Percentiles rank a stretch among this genome's conserved stretches.
Evolutionary conservation across 2,797 vertebrate species (phyloP).

Genomic region (Anabas testudineus): DNA sequence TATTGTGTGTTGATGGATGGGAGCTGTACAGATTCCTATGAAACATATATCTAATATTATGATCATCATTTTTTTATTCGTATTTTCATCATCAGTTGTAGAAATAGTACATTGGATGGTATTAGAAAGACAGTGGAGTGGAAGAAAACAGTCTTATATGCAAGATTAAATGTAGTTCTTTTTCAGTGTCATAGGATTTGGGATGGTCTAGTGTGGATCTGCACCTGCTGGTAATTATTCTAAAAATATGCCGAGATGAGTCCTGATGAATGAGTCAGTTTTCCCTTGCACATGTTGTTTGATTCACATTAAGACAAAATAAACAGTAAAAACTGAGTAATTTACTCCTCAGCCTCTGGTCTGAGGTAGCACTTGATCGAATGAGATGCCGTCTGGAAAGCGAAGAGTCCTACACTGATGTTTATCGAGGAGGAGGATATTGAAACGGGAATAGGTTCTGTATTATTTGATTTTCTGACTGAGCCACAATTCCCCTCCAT

Average conservation of each 20-base stretch:
- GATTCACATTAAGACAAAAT: conserved; percentile 47
- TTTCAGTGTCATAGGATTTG: not conserved
- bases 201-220: not conserved
- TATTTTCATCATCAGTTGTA: not conserved
- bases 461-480: conserved; percentile 71
- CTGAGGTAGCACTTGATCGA: conserved; percentile 59
- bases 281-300: conserved; percentile 23
- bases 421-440: conserved; percentile 68
- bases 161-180: conserved; percentile 6
- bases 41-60: conserved; percentile 20
- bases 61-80: not conserved
- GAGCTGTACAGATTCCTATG: conserved; percentile 16
- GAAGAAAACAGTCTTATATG: not conserved
- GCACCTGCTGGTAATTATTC: not conserved
- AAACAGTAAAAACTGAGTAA: conserved; percentile 40
- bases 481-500: conserved; percentile 36
- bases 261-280: conserved; percentile 30
- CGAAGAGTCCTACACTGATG: conserved; percentile 52
- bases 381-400: conserved; percentile 56
- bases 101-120: too few relatives aligned
- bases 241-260: conserved; percentile 30
- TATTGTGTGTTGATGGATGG: conserved; percentile 49
- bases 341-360: conserved; percentile 41
- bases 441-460: conserved; percentile 57
- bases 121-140: too few relatives aligned